These are phyloP conservation scores for Cyanoramphus novaezelandiae DNA, from an alignment of 2,113 vertebrate species.

Conservation along the genomic window DNA sequence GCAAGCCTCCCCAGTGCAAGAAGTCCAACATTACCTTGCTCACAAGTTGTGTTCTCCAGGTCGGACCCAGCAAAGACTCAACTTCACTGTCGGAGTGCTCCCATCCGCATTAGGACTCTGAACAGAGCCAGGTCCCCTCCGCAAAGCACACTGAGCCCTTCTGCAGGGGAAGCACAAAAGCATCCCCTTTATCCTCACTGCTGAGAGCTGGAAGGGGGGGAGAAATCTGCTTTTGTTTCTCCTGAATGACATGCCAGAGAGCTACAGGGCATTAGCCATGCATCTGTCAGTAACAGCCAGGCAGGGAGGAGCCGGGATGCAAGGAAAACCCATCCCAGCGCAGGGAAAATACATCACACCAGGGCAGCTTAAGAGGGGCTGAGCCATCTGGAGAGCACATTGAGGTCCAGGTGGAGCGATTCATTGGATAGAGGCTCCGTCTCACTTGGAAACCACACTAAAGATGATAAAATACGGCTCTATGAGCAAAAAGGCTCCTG, in stretches of 20 bases:
- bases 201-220: neutral
- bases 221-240: slow-evolving; percentile 50
- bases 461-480: neutral
- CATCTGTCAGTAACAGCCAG: slow-evolving; percentile 26
- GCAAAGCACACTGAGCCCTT: neutral
- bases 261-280: slow-evolving; percentile 19
- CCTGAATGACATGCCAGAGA: neutral
- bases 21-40: neutral
- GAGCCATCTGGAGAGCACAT: slow-evolving; percentile 47
- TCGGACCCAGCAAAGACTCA: neutral
- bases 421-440: neutral
- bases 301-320: neutral
- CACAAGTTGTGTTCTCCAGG: neutral
- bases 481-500: fast-evolving
- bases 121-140: neutral
- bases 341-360: neutral
- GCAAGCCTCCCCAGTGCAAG: neutral
- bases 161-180: neutral
- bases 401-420: neutral
- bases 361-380: neutral
- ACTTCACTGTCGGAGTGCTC: neutral
- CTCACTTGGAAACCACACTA: neutral
- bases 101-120: neutral
- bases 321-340: neutral
- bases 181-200: neutral